Evolutionary conservation across 2,888 invertebrate species (phyloP).

Genomic region (Auanema sp.): DNA sequence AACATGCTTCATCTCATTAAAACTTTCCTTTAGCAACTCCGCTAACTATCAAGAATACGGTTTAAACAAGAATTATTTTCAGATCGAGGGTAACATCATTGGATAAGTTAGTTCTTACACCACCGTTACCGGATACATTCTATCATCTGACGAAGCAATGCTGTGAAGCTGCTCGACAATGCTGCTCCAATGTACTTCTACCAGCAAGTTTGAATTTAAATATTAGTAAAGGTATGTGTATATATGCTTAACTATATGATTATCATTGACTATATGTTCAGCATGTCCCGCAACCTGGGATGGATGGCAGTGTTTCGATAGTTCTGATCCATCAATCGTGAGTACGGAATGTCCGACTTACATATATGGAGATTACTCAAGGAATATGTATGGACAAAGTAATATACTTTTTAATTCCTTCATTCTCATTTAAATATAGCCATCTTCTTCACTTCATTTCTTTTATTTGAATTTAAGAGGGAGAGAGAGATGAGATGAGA

Average conservation of each 20-base stretch:
- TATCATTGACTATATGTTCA: background rate
- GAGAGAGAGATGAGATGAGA: too few relatives aligned
- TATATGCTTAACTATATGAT: background rate
- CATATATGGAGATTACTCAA: slow-evolving; percentile 43
- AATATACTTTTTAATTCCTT: background rate
- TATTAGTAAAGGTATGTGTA: background rate
- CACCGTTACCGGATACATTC: slow-evolving; percentile 47
- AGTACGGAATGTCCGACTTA: slow-evolving; percentile 46
- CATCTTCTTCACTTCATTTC: too few relatives aligned
- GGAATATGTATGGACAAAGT: slow-evolving; percentile 8
- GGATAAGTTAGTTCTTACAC: slow-evolving; percentile 25
- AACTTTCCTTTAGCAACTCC: background rate
- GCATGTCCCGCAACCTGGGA: slow-evolving; percentile 63
- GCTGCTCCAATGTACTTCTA: slow-evolving; percentile 46
- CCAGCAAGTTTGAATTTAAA: slow-evolving; percentile 3
- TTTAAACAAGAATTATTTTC: slow-evolving; percentile 13
- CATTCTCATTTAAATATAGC: too few relatives aligned
- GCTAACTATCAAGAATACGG: background rate
- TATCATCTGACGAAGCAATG: slow-evolving; percentile 44
- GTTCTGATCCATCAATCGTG: slow-evolving; percentile 34
- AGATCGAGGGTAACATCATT: slow-evolving; percentile 32
- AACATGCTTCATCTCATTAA: background rate
- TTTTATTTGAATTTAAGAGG: too few relatives aligned
- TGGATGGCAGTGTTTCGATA: slow-evolving; percentile 61
- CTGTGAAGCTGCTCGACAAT: slow-evolving; percentile 51